phyloP scores from a whole-genome alignment of 30 jellyfish, hydroid and myxozoan genomes.

The Sanderia malayensis region DNA sequence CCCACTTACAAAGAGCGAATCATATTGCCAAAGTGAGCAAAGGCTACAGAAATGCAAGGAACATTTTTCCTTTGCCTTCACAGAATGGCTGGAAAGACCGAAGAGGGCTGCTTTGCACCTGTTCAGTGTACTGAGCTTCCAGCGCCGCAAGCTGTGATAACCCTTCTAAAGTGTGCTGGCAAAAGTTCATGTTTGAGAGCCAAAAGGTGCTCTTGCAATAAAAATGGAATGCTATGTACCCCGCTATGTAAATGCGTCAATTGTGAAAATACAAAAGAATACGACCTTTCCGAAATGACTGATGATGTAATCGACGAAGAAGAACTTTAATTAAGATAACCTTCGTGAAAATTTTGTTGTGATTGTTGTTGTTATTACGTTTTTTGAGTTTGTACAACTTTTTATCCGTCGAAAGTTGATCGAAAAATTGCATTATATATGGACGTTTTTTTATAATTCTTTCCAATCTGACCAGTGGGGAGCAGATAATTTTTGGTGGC shows the following conservation, averaged over 20 bases:
- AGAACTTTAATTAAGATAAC: constrained; percentile 27
- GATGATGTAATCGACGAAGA: constrained; percentile 18
- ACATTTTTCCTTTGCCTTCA: constrained; percentile 5
- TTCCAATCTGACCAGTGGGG: no score
- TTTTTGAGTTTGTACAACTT: constrained; percentile 16
- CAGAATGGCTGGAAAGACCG: constrained; percentile 17
- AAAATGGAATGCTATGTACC: constrained; percentile 32
- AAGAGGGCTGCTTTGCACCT: constrained; percentile 2
- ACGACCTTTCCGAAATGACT: constrained; percentile 26
- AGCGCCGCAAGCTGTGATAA: constrained; percentile 11
- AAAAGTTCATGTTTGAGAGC: constrained; percentile 6
- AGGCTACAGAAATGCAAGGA: background rate
- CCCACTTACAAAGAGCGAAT: constrained; percentile 4
- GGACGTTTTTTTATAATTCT: background rate
- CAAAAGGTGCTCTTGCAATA: constrained; percentile 20
- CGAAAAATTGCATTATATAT: background rate
- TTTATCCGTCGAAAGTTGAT: no score
- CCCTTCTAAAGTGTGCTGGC: constrained; percentile 2
- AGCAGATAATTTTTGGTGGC: no score
- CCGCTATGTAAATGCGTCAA: constrained; percentile 24
- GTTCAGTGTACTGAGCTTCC: constrained; percentile 16
- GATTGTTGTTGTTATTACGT: background rate
- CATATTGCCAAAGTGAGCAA: constrained; percentile 10
- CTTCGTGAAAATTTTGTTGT: constrained; percentile 12
- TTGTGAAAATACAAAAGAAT: constrained; percentile 33